Percentiles rank a stretch among this genome's conserved stretches.
Evolutionary conservation across 2,888 invertebrate species (phyloP).

Genomic region (Ecliptopera silaceata): DNA sequence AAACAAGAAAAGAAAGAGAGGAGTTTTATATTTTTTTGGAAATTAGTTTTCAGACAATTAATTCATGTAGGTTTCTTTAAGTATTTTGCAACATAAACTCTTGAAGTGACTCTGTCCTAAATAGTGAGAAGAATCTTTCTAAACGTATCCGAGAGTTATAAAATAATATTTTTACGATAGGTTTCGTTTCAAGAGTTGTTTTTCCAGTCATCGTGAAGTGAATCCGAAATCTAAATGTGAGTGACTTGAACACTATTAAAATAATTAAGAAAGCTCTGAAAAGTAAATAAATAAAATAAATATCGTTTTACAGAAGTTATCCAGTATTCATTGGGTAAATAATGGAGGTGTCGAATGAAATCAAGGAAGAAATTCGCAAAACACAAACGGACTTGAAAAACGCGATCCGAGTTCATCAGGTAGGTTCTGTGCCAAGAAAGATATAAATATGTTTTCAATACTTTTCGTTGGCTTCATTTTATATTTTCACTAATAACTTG

Average conservation of each 20-base stretch:
- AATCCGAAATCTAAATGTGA: no score
- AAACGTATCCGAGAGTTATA: neutral
- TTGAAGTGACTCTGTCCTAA: no score
- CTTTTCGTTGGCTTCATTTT: no score
- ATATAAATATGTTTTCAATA: neutral
- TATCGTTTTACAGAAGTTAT: neutral
- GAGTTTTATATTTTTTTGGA: no score
- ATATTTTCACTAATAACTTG: neutral
- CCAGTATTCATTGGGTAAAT: neutral
- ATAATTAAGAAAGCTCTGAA: neutral
- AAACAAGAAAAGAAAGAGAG: no score
- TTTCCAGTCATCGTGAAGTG: neutral
- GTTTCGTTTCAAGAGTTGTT: neutral
- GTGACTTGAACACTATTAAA: neutral
- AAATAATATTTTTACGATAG: no score
- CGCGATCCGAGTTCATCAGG: slow-evolving; percentile 85
- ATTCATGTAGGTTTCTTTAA: no score
- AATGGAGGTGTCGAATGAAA: slow-evolving; percentile 85
- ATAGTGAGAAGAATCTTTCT: neutral
- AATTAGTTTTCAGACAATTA: no score
- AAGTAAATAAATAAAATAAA: neutral
- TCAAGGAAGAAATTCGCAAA: slow-evolving; percentile 84
- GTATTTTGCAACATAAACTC: no score
- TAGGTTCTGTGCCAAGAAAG: slow-evolving; percentile 54
- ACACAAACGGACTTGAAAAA: slow-evolving; percentile 84